Base-by-base conservation (phyloP, 1,140 invertebrate species). In the Drosophila dunni region DNA sequence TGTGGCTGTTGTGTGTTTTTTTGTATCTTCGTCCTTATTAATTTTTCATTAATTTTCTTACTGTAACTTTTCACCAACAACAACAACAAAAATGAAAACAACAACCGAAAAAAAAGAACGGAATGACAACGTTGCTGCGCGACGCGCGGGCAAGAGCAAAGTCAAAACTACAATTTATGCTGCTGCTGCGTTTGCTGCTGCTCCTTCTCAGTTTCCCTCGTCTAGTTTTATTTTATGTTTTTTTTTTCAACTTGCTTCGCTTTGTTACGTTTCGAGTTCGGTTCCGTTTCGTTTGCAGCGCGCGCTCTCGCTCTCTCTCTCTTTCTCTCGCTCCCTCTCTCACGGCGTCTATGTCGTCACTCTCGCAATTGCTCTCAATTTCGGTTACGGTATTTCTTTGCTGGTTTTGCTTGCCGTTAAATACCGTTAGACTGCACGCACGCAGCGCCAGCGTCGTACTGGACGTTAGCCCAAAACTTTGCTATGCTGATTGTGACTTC, bases 361-460 rank as follows among this genome's bases (percentile, higher is more conserved):
- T 42, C 60, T 62, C 53, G 53, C 45, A 15, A 42, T 44, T 34
- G 34, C 64, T 42, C 65, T 46, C 48, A 15, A 38, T 58, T 8
- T 44, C 44, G 40, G 45, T 60, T 34, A 46, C 64, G 44, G 56
- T 65, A 75, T 68, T 57, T 64, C 29, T 60, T 44, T 65, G 38
- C n/a, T 2, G 10, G n/a, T 64, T 64, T 29, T 29, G 24, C 6
- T 29, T 53, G 51, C 50, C 63, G 69, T 38, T 74, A 34, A 74
- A 77, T 73, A 71, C 68, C 73, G 77, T 79, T 84, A 78, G 74
- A 88, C 84, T 78, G 84, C 80, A 89, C 84, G 85, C 84, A 89
- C 85, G 85, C 85, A 89, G 84, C 84, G 84, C 81, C 85, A 89
- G 85, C 84, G 85, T 90, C 85, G 81, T 81, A 89, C 84, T 89